A percentile compares a stretch with the other conserved stretches of the same genome.
phyloP scores from a whole-genome alignment of 2,888 invertebrate species.

The Ecdyonurus torrentis region DNA sequence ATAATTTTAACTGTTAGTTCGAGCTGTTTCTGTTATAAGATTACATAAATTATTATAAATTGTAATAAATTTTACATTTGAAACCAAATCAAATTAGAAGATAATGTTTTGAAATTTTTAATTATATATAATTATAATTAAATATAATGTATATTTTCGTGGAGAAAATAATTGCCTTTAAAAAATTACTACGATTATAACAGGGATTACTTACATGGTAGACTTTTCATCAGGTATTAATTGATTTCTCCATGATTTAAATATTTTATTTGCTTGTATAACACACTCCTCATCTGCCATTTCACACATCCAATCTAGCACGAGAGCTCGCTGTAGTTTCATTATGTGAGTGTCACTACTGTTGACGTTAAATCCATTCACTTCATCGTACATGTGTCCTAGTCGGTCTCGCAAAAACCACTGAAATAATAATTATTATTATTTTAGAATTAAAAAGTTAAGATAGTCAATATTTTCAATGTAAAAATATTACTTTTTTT shows the following conservation, averaged over 20 bases:
- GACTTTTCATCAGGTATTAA: too few species aligned
- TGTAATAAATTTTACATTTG: too few species aligned
- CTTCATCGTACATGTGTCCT: background rate
- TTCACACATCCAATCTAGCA: background rate
- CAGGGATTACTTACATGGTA: background rate
- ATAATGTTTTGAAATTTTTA: too few species aligned
- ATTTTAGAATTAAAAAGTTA: too few species aligned
- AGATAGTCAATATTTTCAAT: too few species aligned
- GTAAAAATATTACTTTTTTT: too few species aligned
- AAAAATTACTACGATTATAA: background rate
- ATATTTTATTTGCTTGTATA: background rate
- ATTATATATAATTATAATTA: too few species aligned
- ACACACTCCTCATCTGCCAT: background rate
- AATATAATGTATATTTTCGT: too few species aligned
- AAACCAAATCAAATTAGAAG: slow-evolving; percentile 28
- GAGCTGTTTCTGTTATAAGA: too few species aligned
- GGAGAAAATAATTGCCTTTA: background rate
- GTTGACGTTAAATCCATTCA: background rate
- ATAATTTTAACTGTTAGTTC: too few species aligned
- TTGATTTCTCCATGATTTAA: background rate
- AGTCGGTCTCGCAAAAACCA: background rate
- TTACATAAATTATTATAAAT: too few species aligned
- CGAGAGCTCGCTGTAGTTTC: background rate
- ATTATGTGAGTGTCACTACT: background rate
- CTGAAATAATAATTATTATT: too few species aligned